Conservation (phyloP, 1,140 invertebrate species). For the Formica exsecta region DNA sequence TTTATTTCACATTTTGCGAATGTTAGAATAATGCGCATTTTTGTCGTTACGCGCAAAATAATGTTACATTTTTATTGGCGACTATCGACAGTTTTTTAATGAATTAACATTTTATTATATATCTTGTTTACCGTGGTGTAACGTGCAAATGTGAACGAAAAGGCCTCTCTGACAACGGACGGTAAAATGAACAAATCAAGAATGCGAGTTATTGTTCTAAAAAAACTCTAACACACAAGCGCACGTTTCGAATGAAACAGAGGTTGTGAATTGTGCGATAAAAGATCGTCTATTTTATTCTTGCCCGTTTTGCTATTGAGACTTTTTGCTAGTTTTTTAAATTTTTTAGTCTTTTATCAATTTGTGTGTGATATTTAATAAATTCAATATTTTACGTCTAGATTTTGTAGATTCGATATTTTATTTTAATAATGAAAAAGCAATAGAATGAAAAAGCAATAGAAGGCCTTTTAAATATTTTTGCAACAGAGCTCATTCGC, state of each 20-base stretch:
- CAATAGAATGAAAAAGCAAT: neutral
- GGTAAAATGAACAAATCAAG: neutral
- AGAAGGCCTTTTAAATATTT: neutral
- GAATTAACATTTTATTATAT: constrained; percentile 34
- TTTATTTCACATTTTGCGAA: constrained; percentile 3
- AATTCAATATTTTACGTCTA: neutral
- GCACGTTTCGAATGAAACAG: neutral
- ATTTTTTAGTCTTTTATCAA: constrained; percentile 10
- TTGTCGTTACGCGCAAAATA: constrained; percentile 29
- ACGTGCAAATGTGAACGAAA: constrained; percentile 37
- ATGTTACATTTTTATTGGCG: constrained; percentile 34
- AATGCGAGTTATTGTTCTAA: neutral
- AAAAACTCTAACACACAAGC: neutral
- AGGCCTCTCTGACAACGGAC: constrained; percentile 37
- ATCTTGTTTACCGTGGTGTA: constrained; percentile 9
- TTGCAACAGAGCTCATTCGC: neutral
- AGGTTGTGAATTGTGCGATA: constrained; percentile 3
- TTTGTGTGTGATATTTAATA: neutral
- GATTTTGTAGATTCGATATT: neutral
- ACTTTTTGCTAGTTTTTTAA: neutral
- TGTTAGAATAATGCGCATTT: constrained; percentile 19
- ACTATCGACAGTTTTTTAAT: constrained; percentile 21
- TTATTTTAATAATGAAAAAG: neutral
- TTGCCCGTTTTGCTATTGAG: neutral
- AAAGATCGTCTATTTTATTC: neutral